These are phyloP conservation scores for Cichlasoma orientale DNA, from an alignment of 2,797 vertebrate genomes.

Conservation along the genomic window DNA sequence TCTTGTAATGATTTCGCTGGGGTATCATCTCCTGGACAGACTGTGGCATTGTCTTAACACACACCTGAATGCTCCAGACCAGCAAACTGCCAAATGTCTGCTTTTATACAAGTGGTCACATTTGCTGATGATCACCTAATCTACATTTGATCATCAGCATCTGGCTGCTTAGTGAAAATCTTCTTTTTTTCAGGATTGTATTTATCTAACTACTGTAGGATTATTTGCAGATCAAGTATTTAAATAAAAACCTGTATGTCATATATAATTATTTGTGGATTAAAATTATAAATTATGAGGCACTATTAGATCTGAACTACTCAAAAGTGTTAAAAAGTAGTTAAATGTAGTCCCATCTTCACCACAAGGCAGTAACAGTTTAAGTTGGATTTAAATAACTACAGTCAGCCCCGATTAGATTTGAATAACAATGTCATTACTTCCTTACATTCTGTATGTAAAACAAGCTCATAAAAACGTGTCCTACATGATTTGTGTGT, in stretches of 20 bases:
- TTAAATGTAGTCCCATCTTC: not conserved
- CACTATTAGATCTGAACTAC: not conserved
- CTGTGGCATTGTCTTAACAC: not conserved
- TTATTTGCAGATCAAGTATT: not conserved
- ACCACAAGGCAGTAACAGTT: not conserved
- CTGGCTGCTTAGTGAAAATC: not conserved
- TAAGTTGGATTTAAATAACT: not conserved
- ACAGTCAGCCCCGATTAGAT: not conserved
- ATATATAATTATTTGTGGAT: not conserved
- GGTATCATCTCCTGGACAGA: fast-evolving
- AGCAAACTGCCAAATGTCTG: not conserved
- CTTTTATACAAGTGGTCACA: too few species aligned
- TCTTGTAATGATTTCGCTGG: not conserved
- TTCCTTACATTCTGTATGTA: not conserved
- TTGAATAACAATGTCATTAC: not conserved
- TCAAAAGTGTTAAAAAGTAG: not conserved
- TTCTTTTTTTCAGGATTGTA: not conserved
- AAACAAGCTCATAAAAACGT: not conserved
- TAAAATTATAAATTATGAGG: not conserved
- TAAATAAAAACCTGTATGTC: not conserved
- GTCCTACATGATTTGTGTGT: not conserved
- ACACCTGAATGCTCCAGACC: not conserved
- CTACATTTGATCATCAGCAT: not conserved
- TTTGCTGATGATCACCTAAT: not conserved
- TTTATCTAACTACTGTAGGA: not conserved